phyloP scores from a whole-genome alignment of 2,113 vertebrate species.

The Brachyhypopomus gauderio region DNA sequence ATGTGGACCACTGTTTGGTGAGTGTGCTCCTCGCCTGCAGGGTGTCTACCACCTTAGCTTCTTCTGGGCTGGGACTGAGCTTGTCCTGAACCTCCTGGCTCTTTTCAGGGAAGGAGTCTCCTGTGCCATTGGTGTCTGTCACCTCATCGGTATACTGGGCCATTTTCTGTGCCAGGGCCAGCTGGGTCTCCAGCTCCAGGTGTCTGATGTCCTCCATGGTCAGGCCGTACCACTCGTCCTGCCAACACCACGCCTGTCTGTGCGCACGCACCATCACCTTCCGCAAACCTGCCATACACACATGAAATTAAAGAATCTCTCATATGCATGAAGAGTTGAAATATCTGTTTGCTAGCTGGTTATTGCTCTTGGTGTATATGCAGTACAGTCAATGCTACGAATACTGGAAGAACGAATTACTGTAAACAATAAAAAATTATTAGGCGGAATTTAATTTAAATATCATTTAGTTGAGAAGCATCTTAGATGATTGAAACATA shows the following conservation, averaged over 20 bases:
- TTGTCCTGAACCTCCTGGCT: slow-evolving; percentile 74
- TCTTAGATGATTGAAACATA: no score
- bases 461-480: no score
- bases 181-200: slow-evolving; percentile 91
- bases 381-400: no score
- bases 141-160: slow-evolving; percentile 71
- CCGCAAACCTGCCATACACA: slow-evolving; percentile 80
- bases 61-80: slow-evolving; percentile 57
- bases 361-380: no score
- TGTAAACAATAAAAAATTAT: no score
- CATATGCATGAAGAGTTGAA: background rate
- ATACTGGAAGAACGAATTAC: no score
- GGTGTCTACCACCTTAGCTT: slow-evolving; percentile 63
- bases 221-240: slow-evolving; percentile 96
- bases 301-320: background rate
- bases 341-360: no score
- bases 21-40: slow-evolving; percentile 81
- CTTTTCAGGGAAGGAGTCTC: slow-evolving; percentile 63
- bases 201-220: slow-evolving; percentile 94
- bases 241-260: slow-evolving; percentile 98
- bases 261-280: slow-evolving; percentile 96
- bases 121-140: slow-evolving; percentile 60
- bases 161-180: slow-evolving; percentile 72
- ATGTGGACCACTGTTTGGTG: slow-evolving; percentile 98
- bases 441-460: no score